Percentiles rank a stretch among this genome's conserved stretches.
Conservation (phyloP, 2,113 vertebrate genomes). For the Takifugu flavidus region DNA sequence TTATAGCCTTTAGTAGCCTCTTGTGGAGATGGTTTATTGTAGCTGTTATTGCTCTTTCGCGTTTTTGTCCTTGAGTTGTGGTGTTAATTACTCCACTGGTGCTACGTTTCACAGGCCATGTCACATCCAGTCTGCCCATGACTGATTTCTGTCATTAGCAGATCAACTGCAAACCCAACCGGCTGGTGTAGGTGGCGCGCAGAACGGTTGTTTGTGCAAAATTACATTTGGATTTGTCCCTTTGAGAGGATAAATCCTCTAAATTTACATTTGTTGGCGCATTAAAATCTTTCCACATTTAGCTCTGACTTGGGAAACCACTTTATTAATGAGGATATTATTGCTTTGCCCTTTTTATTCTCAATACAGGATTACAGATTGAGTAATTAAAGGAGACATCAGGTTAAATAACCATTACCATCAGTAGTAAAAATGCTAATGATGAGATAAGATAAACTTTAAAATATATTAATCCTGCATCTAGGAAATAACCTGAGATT, state of each 20-base stretch:
- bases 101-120: slow-evolving; percentile 26
- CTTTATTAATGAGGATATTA: no score
- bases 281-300: no score
- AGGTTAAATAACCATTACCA: no score
- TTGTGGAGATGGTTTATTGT: slow-evolving; percentile 1
- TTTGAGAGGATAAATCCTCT: background rate
- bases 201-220: slow-evolving; percentile 16
- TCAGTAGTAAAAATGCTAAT: no score
- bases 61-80: slow-evolving; percentile 8
- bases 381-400: no score
- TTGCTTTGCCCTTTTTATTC: no score
- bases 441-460: no score
- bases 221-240: background rate
- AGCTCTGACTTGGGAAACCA: no score
- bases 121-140: slow-evolving; percentile 11
- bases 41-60: background rate
- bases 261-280: background rate
- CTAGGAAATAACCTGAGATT: no score
- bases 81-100: slow-evolving; percentile 44
- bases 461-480: no score
- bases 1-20: slow-evolving; percentile 41
- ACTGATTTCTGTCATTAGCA: slow-evolving; percentile 52
- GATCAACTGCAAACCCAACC: slow-evolving; percentile 19
- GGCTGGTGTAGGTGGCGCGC: slow-evolving; percentile 49
- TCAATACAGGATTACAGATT: no score